A percentile compares a stretch with the other conserved stretches of the same genome.
Conservation (phyloP, 1,140 invertebrate genomes). For the Gonioctena quinquepunctata region DNA sequence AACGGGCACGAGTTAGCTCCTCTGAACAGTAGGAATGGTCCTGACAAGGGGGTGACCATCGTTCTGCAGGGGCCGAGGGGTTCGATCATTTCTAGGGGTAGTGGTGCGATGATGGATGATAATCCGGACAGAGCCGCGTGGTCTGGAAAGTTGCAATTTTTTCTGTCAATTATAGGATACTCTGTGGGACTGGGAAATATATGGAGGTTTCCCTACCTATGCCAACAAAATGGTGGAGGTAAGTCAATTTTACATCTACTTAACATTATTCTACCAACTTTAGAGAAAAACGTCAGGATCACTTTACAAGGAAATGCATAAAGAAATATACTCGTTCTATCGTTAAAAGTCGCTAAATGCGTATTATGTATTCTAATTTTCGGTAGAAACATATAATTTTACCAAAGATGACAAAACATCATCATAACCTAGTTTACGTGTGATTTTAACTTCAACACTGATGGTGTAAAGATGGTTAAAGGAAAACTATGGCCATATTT, state of each 20-base stretch:
- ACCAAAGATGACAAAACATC: too few relatives aligned
- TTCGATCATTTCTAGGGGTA: slow-evolving; percentile 58
- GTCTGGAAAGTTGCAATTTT: slow-evolving; percentile 87
- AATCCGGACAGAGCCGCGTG: slow-evolving; percentile 73
- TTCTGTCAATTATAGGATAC: slow-evolving; percentile 88
- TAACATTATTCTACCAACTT: not conserved
- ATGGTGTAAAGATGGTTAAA: not conserved
- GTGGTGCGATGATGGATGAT: slow-evolving; percentile 43
- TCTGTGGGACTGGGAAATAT: slow-evolving; percentile 91
- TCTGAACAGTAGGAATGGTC: slow-evolving; percentile 63
- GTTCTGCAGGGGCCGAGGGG: slow-evolving; percentile 62
- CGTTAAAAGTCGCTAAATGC: too few relatives aligned
- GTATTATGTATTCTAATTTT: too few relatives aligned
- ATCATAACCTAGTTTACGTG: too few relatives aligned
- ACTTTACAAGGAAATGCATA: too few relatives aligned
- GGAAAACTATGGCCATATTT: too few relatives aligned
- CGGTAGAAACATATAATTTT: too few relatives aligned
- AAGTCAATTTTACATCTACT: slow-evolving; percentile 52
- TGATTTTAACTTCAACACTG: too few relatives aligned
- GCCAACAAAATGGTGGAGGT: slow-evolving; percentile 95
- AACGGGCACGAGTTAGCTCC: slow-evolving; percentile 79
- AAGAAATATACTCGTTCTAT: too few relatives aligned
- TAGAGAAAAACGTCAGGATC: too few relatives aligned
- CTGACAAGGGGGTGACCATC: slow-evolving; percentile 65
- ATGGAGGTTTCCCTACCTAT: slow-evolving; percentile 94